These are phyloP conservation scores for Martes martes DNA, from an alignment of 2,113 vertebrate genomes.

Conservation along the genomic window DNA sequence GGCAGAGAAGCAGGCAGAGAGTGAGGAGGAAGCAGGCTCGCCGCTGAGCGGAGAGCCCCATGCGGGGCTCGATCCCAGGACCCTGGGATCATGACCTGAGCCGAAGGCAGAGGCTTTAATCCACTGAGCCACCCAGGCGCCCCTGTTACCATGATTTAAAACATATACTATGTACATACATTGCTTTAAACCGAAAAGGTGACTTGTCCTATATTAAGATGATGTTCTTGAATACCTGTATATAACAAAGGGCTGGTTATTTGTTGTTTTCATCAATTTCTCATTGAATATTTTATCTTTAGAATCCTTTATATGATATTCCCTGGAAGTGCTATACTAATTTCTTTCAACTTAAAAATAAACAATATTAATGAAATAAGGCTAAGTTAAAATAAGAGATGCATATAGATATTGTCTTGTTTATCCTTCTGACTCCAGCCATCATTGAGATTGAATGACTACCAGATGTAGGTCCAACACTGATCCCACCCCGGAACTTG, in stretches of 20 bases:
- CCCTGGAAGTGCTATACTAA: slow-evolving; percentile 21
- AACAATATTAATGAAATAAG: slow-evolving; percentile 5
- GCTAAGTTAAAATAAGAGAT: neutral
- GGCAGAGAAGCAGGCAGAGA: too few relatives aligned
- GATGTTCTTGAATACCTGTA: slow-evolving; percentile 69
- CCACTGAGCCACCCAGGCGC: too few relatives aligned
- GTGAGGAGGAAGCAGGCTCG: too few relatives aligned
- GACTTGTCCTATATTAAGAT: slow-evolving; percentile 67
- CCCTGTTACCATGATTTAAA: neutral
- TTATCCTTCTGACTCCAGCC: neutral
- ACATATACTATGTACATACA: neutral
- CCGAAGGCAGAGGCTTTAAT: too few relatives aligned
- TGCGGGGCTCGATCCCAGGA: too few relatives aligned
- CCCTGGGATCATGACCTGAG: too few relatives aligned
- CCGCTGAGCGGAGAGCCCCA: too few relatives aligned
- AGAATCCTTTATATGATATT: slow-evolving; percentile 47
- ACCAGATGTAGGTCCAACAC: neutral
- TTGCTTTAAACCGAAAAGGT: slow-evolving; percentile 72
- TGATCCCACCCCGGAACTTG: neutral
- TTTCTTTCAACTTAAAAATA: slow-evolving; percentile 5
- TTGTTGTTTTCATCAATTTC: slow-evolving; percentile 51
- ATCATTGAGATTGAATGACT: neutral
- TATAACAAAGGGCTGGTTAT: slow-evolving; percentile 31
- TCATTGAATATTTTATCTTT: slow-evolving; percentile 49
- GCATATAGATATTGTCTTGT: neutral